These are phyloP conservation scores for Bucco capensis DNA, from an alignment of 2,113 vertebrate species.

Conservation along the genomic window DNA sequence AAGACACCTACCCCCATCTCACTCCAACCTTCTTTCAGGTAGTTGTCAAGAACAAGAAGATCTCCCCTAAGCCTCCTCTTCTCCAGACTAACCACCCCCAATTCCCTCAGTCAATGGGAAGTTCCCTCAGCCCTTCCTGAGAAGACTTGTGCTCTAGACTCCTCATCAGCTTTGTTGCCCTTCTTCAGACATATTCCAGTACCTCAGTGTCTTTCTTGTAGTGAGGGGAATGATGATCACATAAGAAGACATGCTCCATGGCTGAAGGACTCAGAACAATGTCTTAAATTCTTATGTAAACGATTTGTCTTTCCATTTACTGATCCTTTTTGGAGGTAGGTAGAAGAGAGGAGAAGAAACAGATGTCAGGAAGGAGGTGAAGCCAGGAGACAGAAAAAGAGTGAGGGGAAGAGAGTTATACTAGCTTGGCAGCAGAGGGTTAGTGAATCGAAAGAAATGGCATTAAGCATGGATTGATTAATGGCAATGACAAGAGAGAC, in stretches of 20 bases:
- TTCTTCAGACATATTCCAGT: too few species aligned
- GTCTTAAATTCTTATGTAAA: background rate
- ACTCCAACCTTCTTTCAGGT: too few species aligned
- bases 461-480: constrained; percentile 35
- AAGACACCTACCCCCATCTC: too few species aligned
- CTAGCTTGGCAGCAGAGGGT: background rate
- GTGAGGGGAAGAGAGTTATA: background rate
- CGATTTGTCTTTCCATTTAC: background rate
- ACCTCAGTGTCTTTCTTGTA: too few species aligned
- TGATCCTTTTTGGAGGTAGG: background rate
- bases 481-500: constrained; percentile 24
- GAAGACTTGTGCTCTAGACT: too few species aligned
- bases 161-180: too few species aligned
- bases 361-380: background rate
- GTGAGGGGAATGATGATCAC: background rate
- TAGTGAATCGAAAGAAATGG: constrained; percentile 9
- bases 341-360: background rate
- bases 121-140: too few species aligned
- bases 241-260: background rate
- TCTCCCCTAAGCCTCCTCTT: too few species aligned
- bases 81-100: too few species aligned
- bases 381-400: background rate
- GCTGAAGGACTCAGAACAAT: background rate
- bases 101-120: too few species aligned
- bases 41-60: background rate